Evolutionary conservation across 2,888 invertebrate species (phyloP).

Genomic region (Cordilura impudica): DNA sequence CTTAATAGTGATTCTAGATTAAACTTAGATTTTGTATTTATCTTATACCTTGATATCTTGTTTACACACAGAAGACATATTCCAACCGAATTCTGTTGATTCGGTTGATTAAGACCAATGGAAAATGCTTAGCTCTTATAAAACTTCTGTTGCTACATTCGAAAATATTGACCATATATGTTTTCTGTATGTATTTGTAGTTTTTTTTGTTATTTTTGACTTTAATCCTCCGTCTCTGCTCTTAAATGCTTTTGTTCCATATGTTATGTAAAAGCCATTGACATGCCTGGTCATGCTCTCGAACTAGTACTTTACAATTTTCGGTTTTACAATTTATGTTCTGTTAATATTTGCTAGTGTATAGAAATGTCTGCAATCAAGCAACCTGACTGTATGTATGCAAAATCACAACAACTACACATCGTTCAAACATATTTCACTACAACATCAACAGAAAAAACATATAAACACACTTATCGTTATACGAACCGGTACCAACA

Average conservation of each 20-base stretch:
- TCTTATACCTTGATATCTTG: too few relatives aligned
- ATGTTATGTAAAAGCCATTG: slow-evolving; percentile 54
- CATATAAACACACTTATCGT: slow-evolving; percentile 7
- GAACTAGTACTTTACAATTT: slow-evolving; percentile 51
- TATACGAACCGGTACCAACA: slow-evolving; percentile 13
- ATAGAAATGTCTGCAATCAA: slow-evolving; percentile 45
- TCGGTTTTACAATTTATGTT: slow-evolving; percentile 59
- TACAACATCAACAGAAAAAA: slow-evolving; percentile 42
- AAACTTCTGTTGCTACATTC: too few relatives aligned
- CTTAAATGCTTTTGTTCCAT: background rate
- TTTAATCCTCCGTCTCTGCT: background rate
- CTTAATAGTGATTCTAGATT: too few relatives aligned
- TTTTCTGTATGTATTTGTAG: too few relatives aligned
- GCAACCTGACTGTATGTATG: slow-evolving; percentile 27
- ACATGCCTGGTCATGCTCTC: slow-evolving; percentile 61
- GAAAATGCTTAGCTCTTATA: too few relatives aligned
- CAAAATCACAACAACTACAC: background rate
- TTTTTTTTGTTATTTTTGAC: background rate
- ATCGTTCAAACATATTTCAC: slow-evolving; percentile 39
- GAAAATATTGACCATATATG: too few relatives aligned
- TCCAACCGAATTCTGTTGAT: too few relatives aligned
- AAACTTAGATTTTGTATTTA: too few relatives aligned
- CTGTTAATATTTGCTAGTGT: slow-evolving; percentile 53
- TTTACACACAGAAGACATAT: too few relatives aligned
- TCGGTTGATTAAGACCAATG: too few relatives aligned